Evolutionary conservation across 2,113 vertebrate species (phyloP).

Genomic region (Raja brachyura): DNA sequence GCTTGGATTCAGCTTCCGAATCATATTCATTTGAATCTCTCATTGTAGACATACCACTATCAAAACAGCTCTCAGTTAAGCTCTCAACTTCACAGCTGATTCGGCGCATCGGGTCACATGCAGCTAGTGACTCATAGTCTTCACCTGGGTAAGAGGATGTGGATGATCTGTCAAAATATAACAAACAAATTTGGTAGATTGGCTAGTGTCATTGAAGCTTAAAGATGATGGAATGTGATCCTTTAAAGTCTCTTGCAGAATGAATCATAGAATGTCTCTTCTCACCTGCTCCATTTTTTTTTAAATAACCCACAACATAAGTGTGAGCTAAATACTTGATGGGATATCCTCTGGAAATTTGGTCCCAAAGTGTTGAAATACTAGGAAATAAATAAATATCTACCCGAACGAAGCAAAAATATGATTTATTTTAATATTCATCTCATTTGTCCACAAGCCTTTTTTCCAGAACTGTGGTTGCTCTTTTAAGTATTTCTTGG

Average conservation of each 20-base stretch:
- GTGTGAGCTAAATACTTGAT: not conserved
- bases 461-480: no score
- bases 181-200: not conserved
- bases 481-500: no score
- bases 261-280: not conserved
- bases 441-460: no score
- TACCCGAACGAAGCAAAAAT: not conserved
- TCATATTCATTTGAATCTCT: slow-evolving; percentile 82
- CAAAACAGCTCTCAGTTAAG: slow-evolving; percentile 76
- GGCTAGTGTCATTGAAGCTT: not conserved
- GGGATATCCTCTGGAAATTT: not conserved
- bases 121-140: slow-evolving; percentile 73
- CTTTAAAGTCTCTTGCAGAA: not conserved
- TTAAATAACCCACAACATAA: not conserved
- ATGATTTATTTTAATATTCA: not conserved
- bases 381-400: not conserved
- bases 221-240: not conserved
- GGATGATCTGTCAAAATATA: slow-evolving; percentile 55
- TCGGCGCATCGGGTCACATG: slow-evolving; percentile 81
- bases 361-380: not conserved
- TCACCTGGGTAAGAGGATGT: slow-evolving; percentile 67
- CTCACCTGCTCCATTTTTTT: not conserved
- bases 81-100: slow-evolving; percentile 80
- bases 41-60: slow-evolving; percentile 87
- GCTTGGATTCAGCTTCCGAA: slow-evolving; percentile 71